Evolutionary conservation across 2,888 invertebrate species (phyloP), one percentile per base, ranked within the genome.

Genomic region (Campoletis raptor): DNA sequence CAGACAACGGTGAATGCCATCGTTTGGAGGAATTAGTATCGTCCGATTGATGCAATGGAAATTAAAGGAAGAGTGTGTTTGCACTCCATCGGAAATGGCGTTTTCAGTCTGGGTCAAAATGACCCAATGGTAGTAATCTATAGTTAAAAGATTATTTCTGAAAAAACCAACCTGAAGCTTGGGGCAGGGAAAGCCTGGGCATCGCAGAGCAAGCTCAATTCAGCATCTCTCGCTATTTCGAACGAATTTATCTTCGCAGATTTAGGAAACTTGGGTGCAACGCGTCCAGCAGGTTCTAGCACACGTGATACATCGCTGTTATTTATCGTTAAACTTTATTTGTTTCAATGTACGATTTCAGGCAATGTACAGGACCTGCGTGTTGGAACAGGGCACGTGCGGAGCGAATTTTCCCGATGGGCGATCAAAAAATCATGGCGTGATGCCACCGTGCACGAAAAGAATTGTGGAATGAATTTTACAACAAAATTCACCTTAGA

Each of bases 171-270:
- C 92, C 93, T 92, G 92, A 93, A 93, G 77, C 89, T 87, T 89
- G 93, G 94, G 88, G 92, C 90, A 88, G 94, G 94, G 86, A 91
- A 92, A 18, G 92, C 93, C 89, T 94, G 94, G 69, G 92, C 94
- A 80, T 93, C 93, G 88, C 94, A 94, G 61, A 93, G 90, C 70
- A 94, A 90, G 79, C 92, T 92, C 77, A 91, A 84, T 84, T 95
- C 95, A 87, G 94, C 90, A 88, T 93, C 94, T 74, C 72, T 86
- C 24, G 87, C 89, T 82, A 91, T 86, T 79, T 93, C 93, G 81
- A 92, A 93, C 52, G 92, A 92, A 86, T 92, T 90, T 40, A 92
- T 92, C 92, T 96, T 96, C 90, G 96, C 95, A 69, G 92, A 92
- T 88, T 93, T 94, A 57, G 94, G 94, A 81, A 94, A 93, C 90